Evolutionary conservation across 2,888 invertebrate species (phyloP).

Genomic region (Phlogophora meticulosa): DNA sequence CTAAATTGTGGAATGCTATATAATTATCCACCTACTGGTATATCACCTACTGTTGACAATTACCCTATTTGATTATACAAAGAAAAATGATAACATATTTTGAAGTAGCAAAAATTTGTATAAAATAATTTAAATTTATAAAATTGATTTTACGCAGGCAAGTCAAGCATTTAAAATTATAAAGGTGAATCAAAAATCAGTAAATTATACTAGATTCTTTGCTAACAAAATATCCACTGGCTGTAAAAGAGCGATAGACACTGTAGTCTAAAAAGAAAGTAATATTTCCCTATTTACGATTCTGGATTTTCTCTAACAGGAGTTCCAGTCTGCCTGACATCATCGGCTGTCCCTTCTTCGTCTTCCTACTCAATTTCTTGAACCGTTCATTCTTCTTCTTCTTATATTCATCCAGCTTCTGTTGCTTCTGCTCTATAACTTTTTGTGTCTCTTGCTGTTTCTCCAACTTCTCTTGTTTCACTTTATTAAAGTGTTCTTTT

Average conservation of each 20-base stretch:
- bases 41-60: no score
- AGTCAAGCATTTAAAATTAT: not conserved
- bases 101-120: not conserved
- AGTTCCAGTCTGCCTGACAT: constrained; percentile 96
- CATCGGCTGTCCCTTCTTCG: constrained; percentile 95
- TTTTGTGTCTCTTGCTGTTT: constrained; percentile 87
- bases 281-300: constrained; percentile 59
- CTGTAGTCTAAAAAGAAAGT: constrained; percentile 2
- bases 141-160: not conserved
- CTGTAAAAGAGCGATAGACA: not conserved
- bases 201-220: constrained; percentile 4
- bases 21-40: no score
- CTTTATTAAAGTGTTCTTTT: constrained; percentile 88
- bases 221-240: not conserved
- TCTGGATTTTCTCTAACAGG: constrained; percentile 94
- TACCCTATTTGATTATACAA: no score
- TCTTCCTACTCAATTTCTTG: constrained; percentile 94
- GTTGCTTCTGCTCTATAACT: constrained; percentile 90
- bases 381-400: constrained; percentile 93
- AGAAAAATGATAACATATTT: no score
- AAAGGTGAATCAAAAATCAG: not conserved
- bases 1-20: no score
- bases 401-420: constrained; percentile 93
- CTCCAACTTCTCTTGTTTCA: constrained; percentile 90
- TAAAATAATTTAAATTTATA: constrained; percentile 14